phyloP scores from a whole-genome alignment of 30 jellyfish, hydroid and myxozoan genomes.

The Hydractinia echinata region DNA sequence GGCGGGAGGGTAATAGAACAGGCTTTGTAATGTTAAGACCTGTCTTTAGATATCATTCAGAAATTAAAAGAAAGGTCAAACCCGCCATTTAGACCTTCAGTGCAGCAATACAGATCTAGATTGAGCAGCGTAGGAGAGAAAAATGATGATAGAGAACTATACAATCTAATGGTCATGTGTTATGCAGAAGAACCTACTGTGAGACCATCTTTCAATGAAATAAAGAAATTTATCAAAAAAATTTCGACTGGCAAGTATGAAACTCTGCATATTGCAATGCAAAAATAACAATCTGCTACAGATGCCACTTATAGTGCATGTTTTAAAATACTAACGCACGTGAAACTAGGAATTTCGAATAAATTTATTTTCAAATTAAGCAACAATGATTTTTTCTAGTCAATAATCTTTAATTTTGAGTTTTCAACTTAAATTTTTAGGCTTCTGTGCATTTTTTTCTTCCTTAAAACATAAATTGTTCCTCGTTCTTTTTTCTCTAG shows the following conservation, averaged over 20 bases:
- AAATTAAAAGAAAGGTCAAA: not conserved
- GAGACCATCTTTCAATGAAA: conserved; percentile 18
- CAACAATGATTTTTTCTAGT: too few species aligned
- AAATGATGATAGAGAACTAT: not conserved
- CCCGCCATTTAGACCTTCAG: conserved; percentile 32
- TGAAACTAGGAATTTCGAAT: too few species aligned
- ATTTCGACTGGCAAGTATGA: conserved; percentile 20
- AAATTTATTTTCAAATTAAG: too few species aligned
- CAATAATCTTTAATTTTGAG: too few species aligned
- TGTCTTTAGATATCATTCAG: conserved; percentile 21
- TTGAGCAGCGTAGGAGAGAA: conserved; percentile 2
- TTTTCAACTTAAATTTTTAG: too few species aligned
- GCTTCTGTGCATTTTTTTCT: too few species aligned
- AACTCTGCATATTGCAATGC: not conserved
- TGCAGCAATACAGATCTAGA: conserved; percentile 13
- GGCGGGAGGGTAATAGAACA: too few species aligned
- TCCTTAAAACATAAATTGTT: too few species aligned
- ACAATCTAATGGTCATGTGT: conserved; percentile 17
- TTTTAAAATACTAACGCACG: too few species aligned
- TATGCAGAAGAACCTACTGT: conserved; percentile 14
- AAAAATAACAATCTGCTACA: too few species aligned
- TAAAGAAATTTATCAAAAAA: conserved; percentile 1
- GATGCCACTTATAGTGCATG: too few species aligned
- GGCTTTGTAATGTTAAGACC: not conserved
- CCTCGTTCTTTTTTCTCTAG: conserved; percentile 8